phyloP scores from a whole-genome alignment of 92 coral and sea anemone genomes.

The Hydrozoanthus gracilis region DNA sequence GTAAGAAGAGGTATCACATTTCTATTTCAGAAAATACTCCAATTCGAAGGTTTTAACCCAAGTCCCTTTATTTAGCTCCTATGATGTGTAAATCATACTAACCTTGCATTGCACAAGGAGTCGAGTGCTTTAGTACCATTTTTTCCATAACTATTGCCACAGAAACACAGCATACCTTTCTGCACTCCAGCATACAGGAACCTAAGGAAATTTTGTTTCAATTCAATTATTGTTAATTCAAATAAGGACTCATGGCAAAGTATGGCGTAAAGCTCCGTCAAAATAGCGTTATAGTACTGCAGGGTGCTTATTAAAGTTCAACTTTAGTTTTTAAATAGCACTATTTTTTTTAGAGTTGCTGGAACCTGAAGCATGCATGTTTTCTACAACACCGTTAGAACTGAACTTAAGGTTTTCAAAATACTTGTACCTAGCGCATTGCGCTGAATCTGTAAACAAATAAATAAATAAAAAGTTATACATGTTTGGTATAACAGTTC shows the following conservation, averaged over 20 bases:
- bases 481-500: too few species aligned
- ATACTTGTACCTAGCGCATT: too few species aligned
- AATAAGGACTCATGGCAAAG: not conserved
- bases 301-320: too few species aligned
- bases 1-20: not conserved
- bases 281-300: too few species aligned
- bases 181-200: slow-evolving; percentile 26
- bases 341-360: too few species aligned
- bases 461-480: too few species aligned
- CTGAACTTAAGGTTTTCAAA: too few species aligned
- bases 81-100: not conserved
- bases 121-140: not conserved
- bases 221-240: not conserved
- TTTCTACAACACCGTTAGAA: too few species aligned
- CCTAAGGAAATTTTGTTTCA: not conserved
- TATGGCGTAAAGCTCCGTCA: not conserved
- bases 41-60: not conserved
- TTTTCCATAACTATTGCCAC: slow-evolving; percentile 16
- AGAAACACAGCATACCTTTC: slow-evolving; percentile 27
- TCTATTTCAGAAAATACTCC: not conserved
- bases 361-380: too few species aligned
- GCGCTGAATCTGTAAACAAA: too few species aligned
- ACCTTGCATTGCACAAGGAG: slow-evolving; percentile 25
- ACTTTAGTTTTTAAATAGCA: too few species aligned
- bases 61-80: not conserved